Conservation (phyloP, 2,888 invertebrate species). For the Cantharis nigra region DNA sequence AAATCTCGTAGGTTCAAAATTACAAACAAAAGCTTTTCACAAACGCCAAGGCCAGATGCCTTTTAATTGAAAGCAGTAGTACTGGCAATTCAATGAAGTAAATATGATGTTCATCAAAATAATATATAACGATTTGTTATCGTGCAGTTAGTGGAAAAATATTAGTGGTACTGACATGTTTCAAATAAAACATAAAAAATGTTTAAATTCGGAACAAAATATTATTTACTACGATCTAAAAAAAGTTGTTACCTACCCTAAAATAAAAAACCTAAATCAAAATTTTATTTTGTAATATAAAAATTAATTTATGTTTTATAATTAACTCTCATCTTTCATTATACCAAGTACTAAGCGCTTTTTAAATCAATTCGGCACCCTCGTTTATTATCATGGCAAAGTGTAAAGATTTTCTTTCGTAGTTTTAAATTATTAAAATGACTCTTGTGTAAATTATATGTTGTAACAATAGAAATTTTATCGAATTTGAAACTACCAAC, state of each 20-base stretch:
- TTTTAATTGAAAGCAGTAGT: not conserved
- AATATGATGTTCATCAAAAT: not conserved
- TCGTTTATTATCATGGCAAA: not conserved
- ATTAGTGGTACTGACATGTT: not conserved
- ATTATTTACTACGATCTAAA: not conserved
- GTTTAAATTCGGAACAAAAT: not conserved
- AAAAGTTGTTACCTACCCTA: not conserved
- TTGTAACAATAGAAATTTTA: not conserved
- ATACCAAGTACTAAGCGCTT: not conserved
- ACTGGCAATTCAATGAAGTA: not conserved
- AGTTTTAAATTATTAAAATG: not conserved
- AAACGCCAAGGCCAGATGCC: not conserved
- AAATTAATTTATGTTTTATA: not conserved
- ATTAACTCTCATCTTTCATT: not conserved
- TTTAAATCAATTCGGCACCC: not conserved
- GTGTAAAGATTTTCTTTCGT: not conserved
- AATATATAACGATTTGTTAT: not conserved
- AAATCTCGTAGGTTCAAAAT: not conserved
- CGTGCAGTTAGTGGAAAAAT: not conserved
- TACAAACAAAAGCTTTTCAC: not conserved
- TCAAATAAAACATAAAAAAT: not conserved
- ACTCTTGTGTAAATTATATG: not conserved
- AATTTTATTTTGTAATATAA: not conserved
- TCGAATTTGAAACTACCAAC: not conserved
- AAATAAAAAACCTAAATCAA: not conserved